phyloP scores from a whole-genome alignment of 2,113 vertebrate genomes.

The Gallinago paraguaiae region DNA sequence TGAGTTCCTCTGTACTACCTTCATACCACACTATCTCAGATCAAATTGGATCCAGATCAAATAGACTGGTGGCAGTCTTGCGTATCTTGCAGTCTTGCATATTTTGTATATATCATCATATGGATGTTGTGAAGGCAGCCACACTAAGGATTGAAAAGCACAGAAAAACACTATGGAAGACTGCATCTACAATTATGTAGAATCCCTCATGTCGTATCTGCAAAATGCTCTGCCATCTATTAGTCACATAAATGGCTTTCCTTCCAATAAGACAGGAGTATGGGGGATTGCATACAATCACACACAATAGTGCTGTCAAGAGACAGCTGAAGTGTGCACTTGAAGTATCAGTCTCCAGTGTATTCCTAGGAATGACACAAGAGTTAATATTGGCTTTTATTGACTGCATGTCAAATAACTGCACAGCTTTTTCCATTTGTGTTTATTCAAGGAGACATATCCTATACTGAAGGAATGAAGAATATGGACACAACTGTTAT shows the following conservation, averaged over 20 bases:
- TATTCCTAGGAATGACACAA: not conserved
- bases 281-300: not conserved
- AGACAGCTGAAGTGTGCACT: not conserved
- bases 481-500: not conserved
- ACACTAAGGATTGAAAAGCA: not conserved
- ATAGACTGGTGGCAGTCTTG: not conserved
- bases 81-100: not conserved
- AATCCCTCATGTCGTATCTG: not conserved
- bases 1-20: not conserved
- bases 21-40: not conserved
- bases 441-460: not conserved
- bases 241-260: not conserved
- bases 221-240: not conserved
- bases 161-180: not conserved
- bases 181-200: not conserved
- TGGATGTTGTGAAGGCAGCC: not conserved
- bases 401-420: not conserved
- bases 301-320: not conserved
- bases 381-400: not conserved
- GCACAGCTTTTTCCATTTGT: not conserved
- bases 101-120: not conserved
- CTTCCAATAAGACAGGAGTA: not conserved
- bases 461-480: not conserved
- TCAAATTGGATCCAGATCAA: not conserved
- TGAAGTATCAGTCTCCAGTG: not conserved